Evolutionary conservation across 2,888 invertebrate genomes (phyloP), one percentile per base, ranked within the genome.

Genomic region (Fabriciana adippe): DNA sequence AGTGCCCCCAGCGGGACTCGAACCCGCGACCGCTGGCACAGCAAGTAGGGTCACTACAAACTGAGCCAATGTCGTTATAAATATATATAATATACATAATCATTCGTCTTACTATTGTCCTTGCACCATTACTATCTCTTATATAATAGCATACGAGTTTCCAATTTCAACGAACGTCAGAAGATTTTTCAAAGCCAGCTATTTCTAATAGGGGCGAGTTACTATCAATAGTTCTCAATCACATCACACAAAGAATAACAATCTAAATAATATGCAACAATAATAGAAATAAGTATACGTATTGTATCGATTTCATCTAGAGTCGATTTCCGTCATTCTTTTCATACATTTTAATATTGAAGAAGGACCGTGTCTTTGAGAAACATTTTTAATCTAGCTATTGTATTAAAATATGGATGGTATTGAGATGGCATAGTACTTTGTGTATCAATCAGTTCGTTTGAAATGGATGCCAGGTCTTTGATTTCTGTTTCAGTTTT

Each of bases 391-490:
- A 77, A 76, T 77, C 76, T 77, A 56, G 71, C 55, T 68, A 53
- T 47, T 75, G 72, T 71, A 76, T 78, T 76, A 75, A 74, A 78
- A 78, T 78, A 76, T 74, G 73, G 73, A 78, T 64, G 15, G 55
- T 72, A 77, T 64, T 13, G 51, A 59, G 59, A 59, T 50, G 57
- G 57, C 11, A n/a, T 48, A 48, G 59, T 59, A 26, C 48, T 48
- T 59, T 59, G 35, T 35, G 59, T 16, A 61, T 64, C 62, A 60
- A 66, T 66, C 64, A 72, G 66, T 63, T 71, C 64, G 71, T 74
- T 75, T 79, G 78, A 75, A 77, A 75, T 72, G 75, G 71, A 74
- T 75, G 74, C 35, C 35, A 41, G 35, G 35, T 41, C 11, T 41
- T 41, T 41, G 66, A 13, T 26, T 59, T 26, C 48, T n/a, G 13